Evolutionary conservation across 1,140 invertebrate species (phyloP).

Genomic region (Capitella teleta): DNA sequence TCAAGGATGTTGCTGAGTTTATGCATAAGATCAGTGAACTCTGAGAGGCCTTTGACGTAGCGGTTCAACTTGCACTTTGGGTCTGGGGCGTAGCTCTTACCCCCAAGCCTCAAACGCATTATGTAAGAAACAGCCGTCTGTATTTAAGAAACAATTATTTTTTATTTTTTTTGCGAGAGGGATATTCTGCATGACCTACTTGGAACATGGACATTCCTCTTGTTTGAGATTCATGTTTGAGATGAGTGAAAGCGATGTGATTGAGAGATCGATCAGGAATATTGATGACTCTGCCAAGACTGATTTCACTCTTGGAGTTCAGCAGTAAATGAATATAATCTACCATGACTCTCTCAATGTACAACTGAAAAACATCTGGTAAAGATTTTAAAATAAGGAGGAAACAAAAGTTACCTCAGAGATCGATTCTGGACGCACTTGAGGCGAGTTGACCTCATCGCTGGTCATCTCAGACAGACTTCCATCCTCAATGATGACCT

Average conservation of each 20-base stretch:
- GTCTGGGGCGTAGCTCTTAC: constrained; percentile 38
- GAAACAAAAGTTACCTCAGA: no score
- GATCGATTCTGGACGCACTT: no score
- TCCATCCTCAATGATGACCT: no score
- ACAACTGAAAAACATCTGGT: constrained; percentile 22
- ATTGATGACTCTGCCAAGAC: constrained; percentile 34
- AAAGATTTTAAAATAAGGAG: no score
- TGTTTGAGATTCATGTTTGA: constrained; percentile 29
- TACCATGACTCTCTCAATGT: constrained; percentile 22
- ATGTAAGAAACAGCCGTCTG: constrained; percentile 34
- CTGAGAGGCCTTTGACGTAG: constrained; percentile 33
- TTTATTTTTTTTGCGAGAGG: background rate
- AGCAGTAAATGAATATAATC: constrained; percentile 36
- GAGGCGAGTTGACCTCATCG: no score
- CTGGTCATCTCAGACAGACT: no score
- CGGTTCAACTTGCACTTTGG: constrained; percentile 20
- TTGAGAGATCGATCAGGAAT: constrained; percentile 34
- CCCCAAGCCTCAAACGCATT: constrained; percentile 31
- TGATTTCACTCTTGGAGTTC: constrained; percentile 37
- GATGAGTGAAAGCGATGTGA: constrained; percentile 35
- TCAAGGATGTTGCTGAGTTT: constrained; percentile 37
- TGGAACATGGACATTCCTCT: constrained; percentile 41
- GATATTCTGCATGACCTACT: constrained; percentile 17
- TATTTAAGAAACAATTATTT: background rate
- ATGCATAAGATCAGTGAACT: constrained; percentile 32